These are phyloP conservation scores for Goniozus legneri DNA, from an alignment of 1,140 invertebrate species.

Conservation along the genomic window DNA sequence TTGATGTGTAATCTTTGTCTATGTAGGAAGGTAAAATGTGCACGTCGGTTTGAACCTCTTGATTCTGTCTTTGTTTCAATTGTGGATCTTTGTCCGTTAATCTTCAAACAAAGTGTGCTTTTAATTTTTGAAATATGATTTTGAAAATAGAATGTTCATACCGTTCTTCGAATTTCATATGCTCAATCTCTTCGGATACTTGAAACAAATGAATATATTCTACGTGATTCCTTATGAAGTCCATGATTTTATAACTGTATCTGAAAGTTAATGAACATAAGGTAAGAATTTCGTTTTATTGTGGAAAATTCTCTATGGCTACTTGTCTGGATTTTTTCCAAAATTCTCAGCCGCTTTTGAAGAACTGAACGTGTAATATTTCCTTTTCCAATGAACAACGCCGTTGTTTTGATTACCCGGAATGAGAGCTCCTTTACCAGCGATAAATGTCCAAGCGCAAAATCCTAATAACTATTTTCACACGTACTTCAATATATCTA, in stretches of 20 bases:
- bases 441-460: conserved; percentile 60
- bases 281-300: background rate
- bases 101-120: conserved; percentile 16
- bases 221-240: conserved; percentile 56
- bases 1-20: conserved; percentile 69
- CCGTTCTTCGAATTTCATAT: conserved; percentile 44
- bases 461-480: conserved; percentile 63
- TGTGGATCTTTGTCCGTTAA: conserved; percentile 18
- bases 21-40: conserved; percentile 64
- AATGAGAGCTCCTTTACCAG: conserved; percentile 59
- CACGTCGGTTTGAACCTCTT: conserved; percentile 67
- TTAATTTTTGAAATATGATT: conserved; percentile 5
- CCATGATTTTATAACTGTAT: conserved; percentile 54
- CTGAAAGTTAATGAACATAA: conserved; percentile 39
- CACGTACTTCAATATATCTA: conserved; percentile 9
- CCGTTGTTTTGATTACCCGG: conserved; percentile 66
- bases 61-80: conserved; percentile 48
- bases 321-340: conserved; percentile 59
- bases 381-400: conserved; percentile 53
- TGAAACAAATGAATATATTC: conserved; percentile 62
- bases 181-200: conserved; percentile 53
- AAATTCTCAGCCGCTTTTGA: conserved; percentile 57
- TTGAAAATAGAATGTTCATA: conserved; percentile 14
- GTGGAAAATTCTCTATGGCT: background rate
- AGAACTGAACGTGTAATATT: conserved; percentile 60